Evolutionary conservation across 2,888 invertebrate species (phyloP), one percentile per base, ranked within the genome.

Genomic region (Gastrophysa polygoni): DNA sequence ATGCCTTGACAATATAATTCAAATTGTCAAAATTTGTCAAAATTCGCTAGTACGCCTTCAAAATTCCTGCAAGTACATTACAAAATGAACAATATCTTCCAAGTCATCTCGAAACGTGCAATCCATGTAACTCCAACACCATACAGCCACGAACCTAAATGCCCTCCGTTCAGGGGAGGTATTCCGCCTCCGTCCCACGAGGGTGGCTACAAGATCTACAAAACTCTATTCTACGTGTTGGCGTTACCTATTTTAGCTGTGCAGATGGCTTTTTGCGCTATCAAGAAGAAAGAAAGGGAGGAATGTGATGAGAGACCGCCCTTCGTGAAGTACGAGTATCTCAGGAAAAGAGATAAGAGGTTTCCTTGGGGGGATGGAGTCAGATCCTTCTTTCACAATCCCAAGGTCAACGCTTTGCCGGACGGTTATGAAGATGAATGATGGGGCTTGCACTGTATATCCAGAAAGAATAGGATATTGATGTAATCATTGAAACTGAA

Each of bases 281-380:
- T 93, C 57, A 87, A 89, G 64, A 87, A 89, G 64, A 56, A 50
- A 17, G 58, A 65, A 10, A 3, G 47, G n/a, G 54, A 57, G 10
- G 63, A 54, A 38, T 57, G 59, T n/a, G 59, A 58, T 8, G 80
- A 83, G 17, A 85, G 87, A 28, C 89, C 90, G 0, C 88, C 88
- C 68, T 95, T 93, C 73, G 79, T 89, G 0, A 84, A 89, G n/a
- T 93, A 91, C 72, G 91, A 92, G 0, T 90, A 92, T 78, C 71
- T 96, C 82, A 84, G 90, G 18, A 81, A 91, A 48, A 87, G 94
- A 59, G 88, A 84, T 68, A 95, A 93, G 89, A 87, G 89, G 69
- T 96, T 93, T 85, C 95, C 95, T 46, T 96, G 95, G 95, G 93
- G 95, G 70, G 95, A 95, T 75, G 96, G 96, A 68, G 88, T 89